Evolutionary conservation across 2,113 vertebrate species (phyloP).

Genomic region (Crotalus helleri): DNA sequence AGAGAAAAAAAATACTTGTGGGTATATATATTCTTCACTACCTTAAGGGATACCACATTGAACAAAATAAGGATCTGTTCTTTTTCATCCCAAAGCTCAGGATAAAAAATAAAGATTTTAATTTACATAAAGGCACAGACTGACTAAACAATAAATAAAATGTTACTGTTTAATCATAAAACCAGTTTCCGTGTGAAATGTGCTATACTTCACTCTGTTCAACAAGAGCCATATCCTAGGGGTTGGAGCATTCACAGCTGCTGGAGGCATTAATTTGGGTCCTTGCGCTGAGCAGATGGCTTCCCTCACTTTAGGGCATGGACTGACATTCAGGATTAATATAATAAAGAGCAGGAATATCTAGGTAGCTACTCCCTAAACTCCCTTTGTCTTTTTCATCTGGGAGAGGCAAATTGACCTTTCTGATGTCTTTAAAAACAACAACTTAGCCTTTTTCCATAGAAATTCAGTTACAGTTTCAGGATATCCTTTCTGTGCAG

Average conservation of each 20-base stretch:
- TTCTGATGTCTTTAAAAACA: background rate
- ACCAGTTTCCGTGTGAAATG: background rate
- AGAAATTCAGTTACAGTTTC: accelerated
- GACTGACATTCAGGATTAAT: background rate
- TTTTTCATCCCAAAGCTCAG: background rate
- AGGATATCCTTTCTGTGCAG: background rate
- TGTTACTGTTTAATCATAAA: background rate
- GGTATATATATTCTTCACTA: background rate
- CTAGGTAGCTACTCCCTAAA: background rate
- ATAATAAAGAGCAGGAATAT: conserved; percentile 3
- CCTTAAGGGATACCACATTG: background rate
- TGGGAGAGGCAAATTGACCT: conserved; percentile 9
- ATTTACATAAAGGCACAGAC: background rate
- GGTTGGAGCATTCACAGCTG: too few species aligned
- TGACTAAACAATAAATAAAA: background rate
- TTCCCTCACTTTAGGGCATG: background rate
- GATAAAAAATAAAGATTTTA: background rate
- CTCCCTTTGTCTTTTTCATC: background rate
- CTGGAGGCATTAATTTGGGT: background rate
- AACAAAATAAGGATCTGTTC: background rate
- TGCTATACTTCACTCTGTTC: background rate
- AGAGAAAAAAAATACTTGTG: background rate
- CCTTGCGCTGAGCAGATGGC: background rate
- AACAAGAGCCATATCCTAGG: background rate
- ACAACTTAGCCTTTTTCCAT: background rate